Evolutionary conservation across 92 coral and sea anemone genomes (phyloP), one percentile per base, ranked within the genome.

Genomic region (Porites evermanni): DNA sequence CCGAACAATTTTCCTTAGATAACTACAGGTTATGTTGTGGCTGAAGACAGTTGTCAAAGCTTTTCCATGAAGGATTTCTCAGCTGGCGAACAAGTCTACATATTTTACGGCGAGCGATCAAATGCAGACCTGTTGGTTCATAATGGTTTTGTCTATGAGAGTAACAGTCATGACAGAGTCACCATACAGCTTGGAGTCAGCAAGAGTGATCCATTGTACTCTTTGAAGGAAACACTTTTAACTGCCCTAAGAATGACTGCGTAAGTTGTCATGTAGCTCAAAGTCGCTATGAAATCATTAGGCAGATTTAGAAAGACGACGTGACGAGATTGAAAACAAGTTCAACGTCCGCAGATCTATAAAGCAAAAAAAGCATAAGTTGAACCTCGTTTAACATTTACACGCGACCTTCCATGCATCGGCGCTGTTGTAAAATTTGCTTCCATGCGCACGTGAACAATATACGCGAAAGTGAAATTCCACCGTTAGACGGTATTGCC

Each of bases 41-140:
- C 74, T 12, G 92, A 93, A 73, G 88, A 88, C 56, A 79, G 93
- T 19, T 95, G 98, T 58, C 88, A 93, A 51, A 95, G 99, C 76
- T 82, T 90, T 59, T 92, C 98, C 64, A 82, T 95, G 89, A 79
- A 87, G 79, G 84, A 93, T 68, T 95, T 83, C 86, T 53, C 75
- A 70, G 92, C 92, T 12, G 99, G 92, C 79, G 99, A 97, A 59
- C 98, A 97, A 93, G 97, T 97, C 12, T 91, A 89, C 79, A 95
- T 97, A 56, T 97, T 93, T 84, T 97, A 97, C 67, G 99, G 99
- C 23, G 94, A 92, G 77, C 95, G 99, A 70, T 95, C 96, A 53
- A 97, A 95, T 72, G 91, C 95, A 26, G 98, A 97, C 20, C 91
- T 95, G 74, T 85, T 97, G 90, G 95, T 97, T 29, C 97, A 95